phyloP scores from a whole-genome alignment of 2,113 vertebrate genomes.

The Hippocampus guttulatus region DNA sequence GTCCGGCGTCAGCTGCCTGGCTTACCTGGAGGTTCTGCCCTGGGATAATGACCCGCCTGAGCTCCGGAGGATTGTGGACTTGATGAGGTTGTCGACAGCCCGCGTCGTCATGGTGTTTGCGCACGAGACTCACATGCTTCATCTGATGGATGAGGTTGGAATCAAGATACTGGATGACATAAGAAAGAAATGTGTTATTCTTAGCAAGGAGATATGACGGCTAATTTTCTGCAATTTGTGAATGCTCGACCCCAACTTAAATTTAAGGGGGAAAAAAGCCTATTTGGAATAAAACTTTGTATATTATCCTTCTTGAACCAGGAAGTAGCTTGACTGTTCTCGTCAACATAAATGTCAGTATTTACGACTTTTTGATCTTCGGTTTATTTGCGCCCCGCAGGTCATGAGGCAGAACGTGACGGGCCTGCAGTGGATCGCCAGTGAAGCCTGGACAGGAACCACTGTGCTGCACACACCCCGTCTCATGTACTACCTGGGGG shows the following conservation, averaged over 20 bases:
- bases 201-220: neutral
- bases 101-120: constrained; percentile 47
- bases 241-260: too few relatives aligned
- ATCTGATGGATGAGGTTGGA: constrained; percentile 43
- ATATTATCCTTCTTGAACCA: too few relatives aligned
- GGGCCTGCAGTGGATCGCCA: constrained; percentile 72
- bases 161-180: neutral
- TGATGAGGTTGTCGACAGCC: constrained; percentile 39
- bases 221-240: neutral
- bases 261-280: too few relatives aligned
- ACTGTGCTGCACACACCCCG: constrained; percentile 57
- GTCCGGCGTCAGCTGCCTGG: constrained; percentile 36
- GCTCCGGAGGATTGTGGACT: constrained; percentile 20
- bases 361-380: neutral
- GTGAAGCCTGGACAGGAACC: constrained; percentile 71
- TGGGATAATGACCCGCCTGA: constrained; percentile 33
- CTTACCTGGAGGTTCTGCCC: constrained; percentile 43
- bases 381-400: constrained; percentile 5
- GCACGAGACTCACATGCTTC: constrained; percentile 37
- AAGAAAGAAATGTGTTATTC: neutral
- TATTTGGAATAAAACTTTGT: too few relatives aligned
- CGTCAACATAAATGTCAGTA: neutral
- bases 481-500: constrained; percentile 42
- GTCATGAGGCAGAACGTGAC: constrained; percentile 65
- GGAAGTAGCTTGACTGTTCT: neutral